Conservation (phyloP, 2,888 invertebrate species). For the Brachypterus glaber region DNA sequence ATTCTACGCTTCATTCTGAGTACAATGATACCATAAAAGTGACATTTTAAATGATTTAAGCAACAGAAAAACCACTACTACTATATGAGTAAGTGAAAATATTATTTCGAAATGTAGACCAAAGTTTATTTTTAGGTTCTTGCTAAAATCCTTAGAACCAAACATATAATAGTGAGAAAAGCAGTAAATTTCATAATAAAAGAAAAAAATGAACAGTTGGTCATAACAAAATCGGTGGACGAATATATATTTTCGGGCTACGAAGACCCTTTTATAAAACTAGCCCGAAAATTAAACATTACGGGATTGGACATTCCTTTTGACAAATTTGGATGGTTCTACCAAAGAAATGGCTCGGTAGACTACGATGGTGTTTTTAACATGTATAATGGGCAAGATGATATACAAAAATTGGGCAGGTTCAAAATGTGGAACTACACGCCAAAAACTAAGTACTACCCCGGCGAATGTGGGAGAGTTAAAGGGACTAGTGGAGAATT, state of each 20-base stretch:
- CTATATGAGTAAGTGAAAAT: no score
- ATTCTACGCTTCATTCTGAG: no score
- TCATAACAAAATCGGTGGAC: constrained; percentile 53
- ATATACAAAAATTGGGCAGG: constrained; percentile 57
- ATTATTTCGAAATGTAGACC: no score
- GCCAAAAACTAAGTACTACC: constrained; percentile 45
- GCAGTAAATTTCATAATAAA: constrained; percentile 49
- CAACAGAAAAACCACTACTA: no score
- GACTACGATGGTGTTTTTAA: constrained; percentile 69
- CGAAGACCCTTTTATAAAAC: constrained; percentile 56
- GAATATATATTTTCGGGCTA: constrained; percentile 76
- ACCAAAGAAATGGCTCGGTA: constrained; percentile 64
- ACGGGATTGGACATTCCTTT: constrained; percentile 51
- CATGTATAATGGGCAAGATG: constrained; percentile 61
- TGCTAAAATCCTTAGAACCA: constrained; percentile 48
- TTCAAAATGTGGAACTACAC: constrained; percentile 61
- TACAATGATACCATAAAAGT: no score
- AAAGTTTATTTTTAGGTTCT: constrained; percentile 54
- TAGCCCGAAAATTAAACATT: constrained; percentile 46
- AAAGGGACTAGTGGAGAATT: constrained; percentile 71
- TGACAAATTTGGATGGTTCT: constrained; percentile 80
- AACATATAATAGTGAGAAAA: constrained; percentile 37
- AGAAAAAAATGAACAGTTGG: constrained; percentile 44
- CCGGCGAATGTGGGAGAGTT: constrained; percentile 54
- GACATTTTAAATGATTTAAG: no score